Conservation (phyloP, 2,113 vertebrate genomes). For the Cyprinodon variegatus region DNA sequence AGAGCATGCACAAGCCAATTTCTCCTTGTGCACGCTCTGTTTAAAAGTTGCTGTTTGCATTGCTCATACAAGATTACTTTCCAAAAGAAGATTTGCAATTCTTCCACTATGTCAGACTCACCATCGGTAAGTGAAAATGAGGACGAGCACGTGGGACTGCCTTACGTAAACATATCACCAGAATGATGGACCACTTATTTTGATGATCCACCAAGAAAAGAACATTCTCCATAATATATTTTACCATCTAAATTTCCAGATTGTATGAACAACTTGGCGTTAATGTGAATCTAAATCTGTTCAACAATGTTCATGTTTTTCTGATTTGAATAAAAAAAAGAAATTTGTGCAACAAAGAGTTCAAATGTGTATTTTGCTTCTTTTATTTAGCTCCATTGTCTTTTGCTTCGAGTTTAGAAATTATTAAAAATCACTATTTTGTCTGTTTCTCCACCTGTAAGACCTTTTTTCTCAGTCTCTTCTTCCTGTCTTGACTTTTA, state of each 20-base stretch:
- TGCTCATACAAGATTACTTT: too few relatives aligned
- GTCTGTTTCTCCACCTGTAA: not conserved
- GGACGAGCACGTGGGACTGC: too few relatives aligned
- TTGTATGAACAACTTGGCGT: not conserved
- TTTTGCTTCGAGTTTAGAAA: not conserved
- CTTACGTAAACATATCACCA: too few relatives aligned
- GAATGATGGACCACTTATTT: too few relatives aligned
- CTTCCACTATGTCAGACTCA: too few relatives aligned
- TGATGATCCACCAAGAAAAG: too few relatives aligned
- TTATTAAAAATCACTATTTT: not conserved
- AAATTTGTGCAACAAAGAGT: not conserved
- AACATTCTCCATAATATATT: too few relatives aligned
- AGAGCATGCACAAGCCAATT: too few relatives aligned
- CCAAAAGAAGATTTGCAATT: too few relatives aligned
- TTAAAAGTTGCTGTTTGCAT: too few relatives aligned
- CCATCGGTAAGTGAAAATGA: too few relatives aligned
- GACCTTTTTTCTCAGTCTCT: not conserved
- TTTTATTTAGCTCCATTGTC: not conserved
- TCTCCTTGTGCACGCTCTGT: too few relatives aligned
- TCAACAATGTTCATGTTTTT: not conserved
- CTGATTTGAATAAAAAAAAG: not conserved
- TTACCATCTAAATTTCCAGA: not conserved
- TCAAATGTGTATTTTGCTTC: not conserved
- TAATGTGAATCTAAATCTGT: not conserved
- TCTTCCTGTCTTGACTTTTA: constrained; percentile 7